phyloP scores from a whole-genome alignment of 2,888 invertebrate species.

The Leptothorax acervorum region DNA sequence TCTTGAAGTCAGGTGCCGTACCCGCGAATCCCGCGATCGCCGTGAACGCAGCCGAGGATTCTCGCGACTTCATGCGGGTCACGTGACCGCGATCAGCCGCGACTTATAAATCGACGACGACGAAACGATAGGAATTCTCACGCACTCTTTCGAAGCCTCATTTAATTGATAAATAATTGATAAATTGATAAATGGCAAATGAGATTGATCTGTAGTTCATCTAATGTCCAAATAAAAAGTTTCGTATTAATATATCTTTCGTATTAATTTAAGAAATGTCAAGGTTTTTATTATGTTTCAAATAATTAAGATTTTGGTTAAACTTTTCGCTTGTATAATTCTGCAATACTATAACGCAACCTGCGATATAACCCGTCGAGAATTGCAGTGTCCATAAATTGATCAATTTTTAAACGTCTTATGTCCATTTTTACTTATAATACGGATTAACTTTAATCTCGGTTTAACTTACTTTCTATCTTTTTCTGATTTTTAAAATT shows the following conservation, averaged over 20 bases:
- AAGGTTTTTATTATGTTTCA: background rate
- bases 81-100: background rate
- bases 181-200: no score
- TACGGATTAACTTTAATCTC: no score
- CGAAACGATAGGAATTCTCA: background rate
- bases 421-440: no score
- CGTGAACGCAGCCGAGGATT: constrained; percentile 17
- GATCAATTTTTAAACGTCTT: no score
- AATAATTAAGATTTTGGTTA: background rate
- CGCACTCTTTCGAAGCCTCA: background rate
- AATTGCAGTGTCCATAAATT: no score
- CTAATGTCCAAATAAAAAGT: background rate
- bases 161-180: background rate
- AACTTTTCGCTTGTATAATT: background rate
- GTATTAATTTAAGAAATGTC: background rate
- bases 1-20: constrained; percentile 57
- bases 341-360: background rate
- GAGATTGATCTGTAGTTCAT: background rate
- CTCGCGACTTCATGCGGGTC: background rate
- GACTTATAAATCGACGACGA: constrained; percentile 1
- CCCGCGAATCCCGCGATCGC: background rate
- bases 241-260: background rate
- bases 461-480: no score
- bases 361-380: background rate
- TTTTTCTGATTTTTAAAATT: no score